Conservation (phyloP, 2,797 vertebrate genomes). For the Coluber constrictor region DNA sequence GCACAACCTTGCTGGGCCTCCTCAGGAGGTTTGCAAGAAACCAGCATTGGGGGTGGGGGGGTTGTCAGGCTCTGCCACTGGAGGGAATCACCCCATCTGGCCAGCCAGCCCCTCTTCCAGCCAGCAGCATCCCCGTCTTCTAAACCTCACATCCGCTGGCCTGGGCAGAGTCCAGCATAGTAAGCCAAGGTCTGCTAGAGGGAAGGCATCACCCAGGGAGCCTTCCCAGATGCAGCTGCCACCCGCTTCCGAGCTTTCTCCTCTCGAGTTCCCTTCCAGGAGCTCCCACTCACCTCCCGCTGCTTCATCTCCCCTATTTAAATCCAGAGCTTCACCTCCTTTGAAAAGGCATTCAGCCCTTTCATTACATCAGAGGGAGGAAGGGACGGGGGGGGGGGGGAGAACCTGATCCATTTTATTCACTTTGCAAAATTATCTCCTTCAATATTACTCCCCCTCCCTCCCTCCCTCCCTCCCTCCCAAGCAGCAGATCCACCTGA, state of each 20-base stretch:
- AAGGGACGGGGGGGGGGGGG: background rate
- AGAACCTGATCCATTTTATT: slow-evolving; percentile 47
- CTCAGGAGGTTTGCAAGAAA: background rate
- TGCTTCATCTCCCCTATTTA: background rate
- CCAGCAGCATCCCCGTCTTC: background rate
- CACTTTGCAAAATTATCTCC: slow-evolving; percentile 45
- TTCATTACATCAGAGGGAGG: slow-evolving; percentile 53
- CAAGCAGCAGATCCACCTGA: slow-evolving; percentile 4
- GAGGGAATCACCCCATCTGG: background rate
- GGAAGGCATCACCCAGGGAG: background rate
- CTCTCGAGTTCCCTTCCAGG: background rate
- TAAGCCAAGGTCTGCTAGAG: background rate
- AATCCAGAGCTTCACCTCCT: slow-evolving; percentile 29
- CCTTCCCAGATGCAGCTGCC: slow-evolving; percentile 6
- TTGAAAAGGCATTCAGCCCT: slow-evolving; percentile 56
- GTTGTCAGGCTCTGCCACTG: background rate
- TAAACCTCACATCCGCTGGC: background rate
- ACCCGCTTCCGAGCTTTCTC: background rate
- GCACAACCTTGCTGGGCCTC: background rate
- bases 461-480: background rate
- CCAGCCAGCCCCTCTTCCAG: background rate
- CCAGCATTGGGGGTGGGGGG: background rate
- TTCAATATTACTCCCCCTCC: slow-evolving; percentile 41
- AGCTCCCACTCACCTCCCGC: background rate
- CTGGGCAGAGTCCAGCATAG: background rate